These are phyloP conservation scores for Colletes gigas DNA, from an alignment of 1,140 invertebrate species.

Conservation along the genomic window DNA sequence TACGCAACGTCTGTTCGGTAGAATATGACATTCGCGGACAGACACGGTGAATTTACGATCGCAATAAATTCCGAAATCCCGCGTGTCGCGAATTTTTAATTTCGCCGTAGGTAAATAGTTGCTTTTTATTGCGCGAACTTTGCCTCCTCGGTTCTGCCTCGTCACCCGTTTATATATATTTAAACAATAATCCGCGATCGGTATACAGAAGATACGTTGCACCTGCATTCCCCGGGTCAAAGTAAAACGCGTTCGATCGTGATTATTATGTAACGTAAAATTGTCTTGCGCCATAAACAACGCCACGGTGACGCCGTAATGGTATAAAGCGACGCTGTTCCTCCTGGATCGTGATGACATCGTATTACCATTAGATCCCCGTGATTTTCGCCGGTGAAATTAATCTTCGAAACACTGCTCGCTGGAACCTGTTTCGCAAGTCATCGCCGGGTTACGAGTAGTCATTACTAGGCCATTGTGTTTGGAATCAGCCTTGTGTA, in stretches of 20 bases:
- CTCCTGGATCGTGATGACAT: neutral
- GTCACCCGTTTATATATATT: too few species aligned
- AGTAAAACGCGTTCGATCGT: neutral
- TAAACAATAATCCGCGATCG: too few species aligned
- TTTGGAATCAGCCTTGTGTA: neutral
- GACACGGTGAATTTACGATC: too few species aligned
- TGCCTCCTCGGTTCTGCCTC: too few species aligned
- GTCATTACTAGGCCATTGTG: conserved; percentile 4
- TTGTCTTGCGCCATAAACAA: neutral
- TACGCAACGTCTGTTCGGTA: too few species aligned
- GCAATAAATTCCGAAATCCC: too few species aligned
- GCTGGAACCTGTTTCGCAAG: conserved; percentile 11
- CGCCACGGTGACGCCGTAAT: neutral
- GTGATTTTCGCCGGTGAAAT: conserved; percentile 5
- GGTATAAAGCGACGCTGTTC: neutral
- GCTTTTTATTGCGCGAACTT: too few species aligned
- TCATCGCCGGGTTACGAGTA: conserved; percentile 8
- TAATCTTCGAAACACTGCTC: conserved; percentile 2
- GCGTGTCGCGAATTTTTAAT: too few species aligned
- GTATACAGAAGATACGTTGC: neutral
- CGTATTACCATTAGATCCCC: neutral
- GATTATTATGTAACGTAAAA: neutral
- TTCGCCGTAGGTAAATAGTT: too few species aligned
- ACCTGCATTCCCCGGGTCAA: neutral
- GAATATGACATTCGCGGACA: too few species aligned